These are phyloP conservation scores for Conus betulinus DNA, from an alignment of 1,140 invertebrate species.

Conservation along the genomic window DNA sequence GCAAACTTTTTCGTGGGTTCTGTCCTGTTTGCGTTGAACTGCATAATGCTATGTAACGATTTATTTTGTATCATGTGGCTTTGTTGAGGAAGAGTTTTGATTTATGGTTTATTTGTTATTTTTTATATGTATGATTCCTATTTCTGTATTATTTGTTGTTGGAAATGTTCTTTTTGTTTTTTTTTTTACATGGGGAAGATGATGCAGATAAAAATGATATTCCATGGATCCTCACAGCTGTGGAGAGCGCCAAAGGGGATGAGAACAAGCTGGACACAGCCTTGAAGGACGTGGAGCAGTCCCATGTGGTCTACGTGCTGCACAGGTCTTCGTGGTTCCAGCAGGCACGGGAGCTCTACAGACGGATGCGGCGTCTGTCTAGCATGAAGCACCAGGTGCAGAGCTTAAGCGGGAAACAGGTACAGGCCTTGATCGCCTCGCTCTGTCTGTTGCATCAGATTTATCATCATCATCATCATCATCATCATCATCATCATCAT, in stretches of 20 bases:
- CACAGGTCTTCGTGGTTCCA: neutral
- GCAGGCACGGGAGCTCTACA: neutral
- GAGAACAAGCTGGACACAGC: neutral
- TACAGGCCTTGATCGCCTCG: neutral
- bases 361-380: constrained; percentile 3
- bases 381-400: neutral
- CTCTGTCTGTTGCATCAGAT: no score
- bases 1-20: no score
- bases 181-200: neutral
- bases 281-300: neutral
- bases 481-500: no score
- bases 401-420: neutral
- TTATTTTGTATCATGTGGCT: no score
- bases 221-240: neutral
- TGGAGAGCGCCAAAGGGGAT: neutral
- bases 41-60: no score
- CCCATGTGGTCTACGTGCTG: neutral
- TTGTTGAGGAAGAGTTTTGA: neutral
- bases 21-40: no score
- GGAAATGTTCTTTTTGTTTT: neutral
- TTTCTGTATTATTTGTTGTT: neutral
- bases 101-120: neutral
- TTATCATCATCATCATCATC: no score
- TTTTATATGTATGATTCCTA: neutral
- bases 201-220: neutral